Percentiles rank a stretch among this genome's conserved stretches.
These are phyloP conservation scores for Pluvianellus socialis DNA, from an alignment of 2,113 vertebrate genomes.

Conservation along the genomic window DNA sequence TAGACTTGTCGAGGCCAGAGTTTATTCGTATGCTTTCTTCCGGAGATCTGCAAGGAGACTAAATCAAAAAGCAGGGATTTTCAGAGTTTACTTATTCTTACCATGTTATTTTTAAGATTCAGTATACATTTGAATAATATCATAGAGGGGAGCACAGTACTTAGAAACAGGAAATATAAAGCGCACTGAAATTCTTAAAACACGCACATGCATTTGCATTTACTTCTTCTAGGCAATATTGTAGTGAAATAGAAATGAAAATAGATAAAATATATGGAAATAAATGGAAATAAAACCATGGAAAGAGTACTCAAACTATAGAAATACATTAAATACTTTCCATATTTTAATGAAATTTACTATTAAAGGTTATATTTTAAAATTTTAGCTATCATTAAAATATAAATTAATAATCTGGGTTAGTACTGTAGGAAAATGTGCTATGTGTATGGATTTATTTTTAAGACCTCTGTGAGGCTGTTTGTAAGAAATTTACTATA, in stretches of 20 bases:
- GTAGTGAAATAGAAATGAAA: neutral
- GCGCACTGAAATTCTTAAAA: constrained; percentile 20
- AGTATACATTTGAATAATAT: neutral
- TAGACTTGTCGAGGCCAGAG: neutral
- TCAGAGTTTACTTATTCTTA: constrained; percentile 41
- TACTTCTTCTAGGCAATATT: neutral
- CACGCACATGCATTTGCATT: neutral
- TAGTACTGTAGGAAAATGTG: constrained; percentile 15
- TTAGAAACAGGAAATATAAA: constrained; percentile 38
- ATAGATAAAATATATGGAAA: neutral
- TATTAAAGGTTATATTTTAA: constrained; percentile 5
- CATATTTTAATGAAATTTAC: constrained; percentile 13
- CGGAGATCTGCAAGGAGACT: constrained; percentile 23
- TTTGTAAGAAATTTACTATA: neutral
- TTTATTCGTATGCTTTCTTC: constrained; percentile 33
- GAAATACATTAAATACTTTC: neutral
- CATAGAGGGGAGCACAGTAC: constrained; percentile 12
- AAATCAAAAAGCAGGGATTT: constrained; percentile 55
- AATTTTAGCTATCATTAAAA: constrained; percentile 41
- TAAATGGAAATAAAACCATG: constrained; percentile 26
- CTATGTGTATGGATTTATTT: constrained; percentile 32
- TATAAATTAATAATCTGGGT: constrained; percentile 9
- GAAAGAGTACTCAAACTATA: neutral
- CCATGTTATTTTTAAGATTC: constrained; percentile 22
- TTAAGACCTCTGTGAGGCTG: constrained; percentile 3